A percentile compares a stretch with the other conserved stretches of the same genome.
These are phyloP conservation scores for Heterochromis multidens DNA, from an alignment of 2,113 vertebrate genomes.

Conservation along the genomic window DNA sequence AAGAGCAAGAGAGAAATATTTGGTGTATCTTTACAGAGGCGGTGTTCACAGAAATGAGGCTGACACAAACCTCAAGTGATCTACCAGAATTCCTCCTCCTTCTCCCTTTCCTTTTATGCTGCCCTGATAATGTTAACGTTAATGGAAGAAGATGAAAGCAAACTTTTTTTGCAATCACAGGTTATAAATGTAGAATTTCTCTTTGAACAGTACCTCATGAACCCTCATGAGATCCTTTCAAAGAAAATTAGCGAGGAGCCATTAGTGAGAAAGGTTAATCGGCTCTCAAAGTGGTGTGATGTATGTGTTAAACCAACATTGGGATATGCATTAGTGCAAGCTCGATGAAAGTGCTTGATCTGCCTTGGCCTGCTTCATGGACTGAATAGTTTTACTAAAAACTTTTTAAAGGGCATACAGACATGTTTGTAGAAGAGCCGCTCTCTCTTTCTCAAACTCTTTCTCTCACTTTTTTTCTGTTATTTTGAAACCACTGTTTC, in stretches of 20 bases:
- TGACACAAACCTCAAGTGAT: constrained; percentile 9
- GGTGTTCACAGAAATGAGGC: not conserved
- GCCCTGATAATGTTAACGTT: not conserved
- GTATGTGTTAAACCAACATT: not conserved
- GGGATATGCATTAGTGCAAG: constrained; percentile 10
- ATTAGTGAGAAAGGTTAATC: constrained; percentile 16
- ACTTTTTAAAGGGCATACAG: constrained; percentile 43
- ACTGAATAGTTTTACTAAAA: constrained; percentile 24
- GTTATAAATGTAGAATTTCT: constrained; percentile 5
- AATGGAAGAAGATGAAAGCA: constrained; percentile 16
- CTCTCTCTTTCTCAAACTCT: not conserved
- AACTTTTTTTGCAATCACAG: constrained; percentile 1
- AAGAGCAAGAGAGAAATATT: not conserved
- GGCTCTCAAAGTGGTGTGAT: constrained; percentile 9
- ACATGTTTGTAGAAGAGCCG: constrained; percentile 8
- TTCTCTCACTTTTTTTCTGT: constrained; percentile 18
- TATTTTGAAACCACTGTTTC: constrained; percentile 48
- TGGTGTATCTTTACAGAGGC: not conserved
- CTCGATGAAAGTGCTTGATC: constrained; percentile 8
- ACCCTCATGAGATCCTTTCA: not conserved
- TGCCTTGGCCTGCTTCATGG: constrained; percentile 14
- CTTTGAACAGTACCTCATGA: not conserved
- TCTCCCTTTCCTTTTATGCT: constrained; percentile 5
- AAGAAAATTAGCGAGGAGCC: not conserved
- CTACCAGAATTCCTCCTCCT: not conserved